Percentiles rank a stretch among this genome's conserved stretches.
Evolutionary conservation across 1,140 invertebrate genomes (phyloP).

Genomic region (Pogonomyrmex barbatus): DNA sequence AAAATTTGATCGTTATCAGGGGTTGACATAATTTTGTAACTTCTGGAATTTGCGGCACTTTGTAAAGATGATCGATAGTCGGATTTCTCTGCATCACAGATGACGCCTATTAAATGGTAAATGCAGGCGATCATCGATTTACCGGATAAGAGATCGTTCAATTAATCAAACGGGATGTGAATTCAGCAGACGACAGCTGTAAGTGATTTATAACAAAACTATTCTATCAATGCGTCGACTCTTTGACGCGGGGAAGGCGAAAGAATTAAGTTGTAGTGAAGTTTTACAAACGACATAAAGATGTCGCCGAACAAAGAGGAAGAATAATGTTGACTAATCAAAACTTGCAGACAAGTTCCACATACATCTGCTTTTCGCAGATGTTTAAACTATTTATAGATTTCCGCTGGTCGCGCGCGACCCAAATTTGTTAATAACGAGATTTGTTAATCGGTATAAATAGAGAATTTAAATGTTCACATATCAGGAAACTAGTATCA

Average conservation of each 20-base stretch:
- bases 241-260: not conserved
- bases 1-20: not conserved
- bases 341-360: not conserved
- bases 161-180: conserved; percentile 47
- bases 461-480: not conserved
- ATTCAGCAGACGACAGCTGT: conserved; percentile 10
- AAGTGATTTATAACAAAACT: conserved; percentile 46
- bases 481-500: not conserved
- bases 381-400: not conserved
- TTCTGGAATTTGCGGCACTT: not conserved
- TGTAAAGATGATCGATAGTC: conserved; percentile 20
- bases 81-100: not conserved
- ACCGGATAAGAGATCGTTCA: conserved; percentile 37
- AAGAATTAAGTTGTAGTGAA: conserved; percentile 10
- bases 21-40: not conserved
- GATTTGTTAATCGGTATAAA: not conserved
- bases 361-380: not conserved
- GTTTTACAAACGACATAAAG: conserved; percentile 35
- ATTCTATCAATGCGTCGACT: not conserved
- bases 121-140: conserved; percentile 39
- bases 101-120: not conserved
- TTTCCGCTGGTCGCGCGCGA: not conserved
- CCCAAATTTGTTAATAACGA: conserved; percentile 4
- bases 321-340: conserved; percentile 9
- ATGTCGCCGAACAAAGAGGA: not conserved